These are phyloP conservation scores for Galeopterus variegatus DNA, from an alignment of 2,113 vertebrate species.

Conservation along the genomic window DNA sequence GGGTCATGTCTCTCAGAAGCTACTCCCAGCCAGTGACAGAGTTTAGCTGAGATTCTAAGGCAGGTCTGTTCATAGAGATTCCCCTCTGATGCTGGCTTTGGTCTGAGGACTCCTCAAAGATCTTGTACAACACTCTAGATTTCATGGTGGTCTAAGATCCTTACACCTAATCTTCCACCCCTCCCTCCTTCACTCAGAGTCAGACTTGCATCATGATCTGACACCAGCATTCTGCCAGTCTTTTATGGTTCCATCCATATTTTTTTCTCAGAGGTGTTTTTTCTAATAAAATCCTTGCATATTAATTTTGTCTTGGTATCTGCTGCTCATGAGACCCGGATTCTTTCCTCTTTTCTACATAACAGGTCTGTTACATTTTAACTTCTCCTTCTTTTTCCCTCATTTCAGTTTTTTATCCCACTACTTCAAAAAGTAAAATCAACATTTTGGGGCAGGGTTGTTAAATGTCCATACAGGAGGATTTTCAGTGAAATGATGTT, in stretches of 20 bases:
- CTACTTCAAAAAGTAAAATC: not conserved
- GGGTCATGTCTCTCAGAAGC: not conserved
- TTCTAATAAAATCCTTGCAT: not conserved
- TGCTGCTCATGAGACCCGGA: not conserved
- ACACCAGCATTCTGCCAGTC: not conserved
- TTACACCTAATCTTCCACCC: not conserved
- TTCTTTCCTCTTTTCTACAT: not conserved
- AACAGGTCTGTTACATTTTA: not conserved
- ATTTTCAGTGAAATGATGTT: not conserved
- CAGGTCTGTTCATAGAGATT: not conserved
- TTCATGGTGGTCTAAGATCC: not conserved
- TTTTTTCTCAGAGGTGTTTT: not conserved
- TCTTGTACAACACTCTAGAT: too few species aligned
- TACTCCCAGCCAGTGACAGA: not conserved
- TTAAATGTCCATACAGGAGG: not conserved
- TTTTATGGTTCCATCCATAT: not conserved
- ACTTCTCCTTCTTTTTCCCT: not conserved
- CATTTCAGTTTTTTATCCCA: not conserved
- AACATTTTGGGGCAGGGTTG: not conserved
- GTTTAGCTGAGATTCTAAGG: not conserved
- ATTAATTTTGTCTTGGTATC: not conserved
- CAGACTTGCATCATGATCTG: not conserved
- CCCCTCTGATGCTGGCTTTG: not conserved
- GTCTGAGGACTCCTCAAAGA: not conserved
- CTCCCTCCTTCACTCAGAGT: not conserved